Base-by-base conservation (phyloP, 2,113 vertebrate species). In the Microcebus ravelobensis region DNA sequence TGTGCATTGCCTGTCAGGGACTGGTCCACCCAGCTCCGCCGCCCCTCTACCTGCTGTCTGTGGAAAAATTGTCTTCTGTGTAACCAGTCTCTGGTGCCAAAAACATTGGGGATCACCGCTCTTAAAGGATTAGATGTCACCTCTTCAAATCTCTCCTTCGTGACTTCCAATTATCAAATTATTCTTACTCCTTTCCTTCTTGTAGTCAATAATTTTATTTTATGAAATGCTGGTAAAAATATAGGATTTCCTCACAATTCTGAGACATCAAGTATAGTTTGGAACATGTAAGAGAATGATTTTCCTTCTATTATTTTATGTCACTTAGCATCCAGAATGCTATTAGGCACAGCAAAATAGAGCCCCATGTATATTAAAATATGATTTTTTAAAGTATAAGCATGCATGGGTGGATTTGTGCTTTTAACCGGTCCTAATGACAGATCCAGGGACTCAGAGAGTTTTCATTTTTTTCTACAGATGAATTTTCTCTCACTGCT, bases 401-500 rank as follows among this genome's bases (percentile, higher is more conserved):
- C 25, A 73, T 80, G 21, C 13, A 55, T 8, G 20, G 20, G 4
- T 91, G 34, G 11, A 12, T 76, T 70, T 83, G 17, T 90, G 25
- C 31, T 81, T 88, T 95, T n/a, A 34, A 20, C 23, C 48, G 34
- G 93, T 83, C 13, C 83, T 91, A 91, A 96, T 86, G 36, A 27
- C 12, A 95, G 61, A 86, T 82, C 27, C 10, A 61, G n/a, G 15
- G 3, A 92, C 14, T 89, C 50, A 63, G 0, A 42, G 11, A 50
- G 5, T 6, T 36, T 90, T 83, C 13, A 12, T 71, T 84, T 42
- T 42, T 73, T 71, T 11, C 17, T 63, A 31, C 50, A 88, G 36
- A 65, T 63, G 48, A 89, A 48, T 71, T 95, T 91, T 67, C 29
- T 93, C 18, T 67, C 91, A 77, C 29, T 67, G n/a, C 17, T 91